A percentile compares a stretch with the other conserved stretches of the same genome.
Evolutionary conservation across 2,113 vertebrate genomes (phyloP).

Genomic region (Oostethus manadensis): DNA sequence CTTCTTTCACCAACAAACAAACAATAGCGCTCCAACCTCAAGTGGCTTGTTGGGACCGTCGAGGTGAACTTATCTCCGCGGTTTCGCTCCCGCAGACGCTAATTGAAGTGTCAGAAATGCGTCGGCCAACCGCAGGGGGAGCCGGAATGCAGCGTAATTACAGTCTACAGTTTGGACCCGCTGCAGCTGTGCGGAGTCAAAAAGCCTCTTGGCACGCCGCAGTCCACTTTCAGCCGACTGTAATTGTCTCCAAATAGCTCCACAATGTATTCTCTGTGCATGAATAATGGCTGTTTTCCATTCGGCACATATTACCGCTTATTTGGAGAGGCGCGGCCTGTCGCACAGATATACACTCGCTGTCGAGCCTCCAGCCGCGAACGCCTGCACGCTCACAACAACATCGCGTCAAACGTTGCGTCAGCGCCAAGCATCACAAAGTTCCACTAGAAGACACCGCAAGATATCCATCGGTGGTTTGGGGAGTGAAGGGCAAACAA

Average conservation of each 20-base stretch:
- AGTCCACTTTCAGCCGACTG: conserved; percentile 34
- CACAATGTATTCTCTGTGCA: conserved; percentile 12
- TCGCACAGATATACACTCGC: conserved; percentile 2
- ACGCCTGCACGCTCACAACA: neutral
- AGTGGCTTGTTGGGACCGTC: conserved; percentile 34
- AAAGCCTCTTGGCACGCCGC: conserved; percentile 25
- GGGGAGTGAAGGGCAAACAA: too few relatives aligned
- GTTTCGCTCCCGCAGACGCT: conserved; percentile 36
- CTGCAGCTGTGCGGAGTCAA: conserved; percentile 24
- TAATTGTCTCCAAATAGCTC: conserved; percentile 25
- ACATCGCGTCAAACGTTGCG: neutral
- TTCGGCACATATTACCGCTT: conserved; percentile 13
- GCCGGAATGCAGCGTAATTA: conserved; percentile 66
- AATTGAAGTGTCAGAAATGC: conserved; percentile 61
- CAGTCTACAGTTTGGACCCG: conserved; percentile 43
- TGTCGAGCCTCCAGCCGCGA: neutral
- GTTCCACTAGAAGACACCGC: too few relatives aligned
- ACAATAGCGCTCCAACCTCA: conserved; percentile 48
- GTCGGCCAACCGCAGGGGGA: conserved; percentile 66
- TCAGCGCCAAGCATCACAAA: too few relatives aligned
- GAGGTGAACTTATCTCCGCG: conserved; percentile 26
- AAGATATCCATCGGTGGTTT: too few relatives aligned
- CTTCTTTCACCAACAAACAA: conserved; percentile 28
- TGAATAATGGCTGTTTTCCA: conserved; percentile 14
- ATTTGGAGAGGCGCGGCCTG: conserved; percentile 1